These are phyloP conservation scores for Eclectus roratus DNA, from an alignment of 2,113 vertebrate genomes.

Conservation along the genomic window DNA sequence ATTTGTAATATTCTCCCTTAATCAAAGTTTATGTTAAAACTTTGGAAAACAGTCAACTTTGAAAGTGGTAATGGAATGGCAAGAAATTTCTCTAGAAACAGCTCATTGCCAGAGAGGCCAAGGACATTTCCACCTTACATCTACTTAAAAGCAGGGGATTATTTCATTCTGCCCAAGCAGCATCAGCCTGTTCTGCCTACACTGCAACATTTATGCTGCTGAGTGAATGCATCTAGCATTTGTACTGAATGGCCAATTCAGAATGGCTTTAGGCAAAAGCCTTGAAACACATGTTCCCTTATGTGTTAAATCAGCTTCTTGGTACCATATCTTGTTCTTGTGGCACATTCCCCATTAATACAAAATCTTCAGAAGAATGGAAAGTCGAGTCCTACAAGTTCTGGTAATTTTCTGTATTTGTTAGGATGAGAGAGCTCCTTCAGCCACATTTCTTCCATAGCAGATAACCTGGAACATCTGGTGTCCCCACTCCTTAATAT, in stretches of 20 bases:
- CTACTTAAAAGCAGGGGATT: not conserved
- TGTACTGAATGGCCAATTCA: not conserved
- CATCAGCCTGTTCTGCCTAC: not conserved
- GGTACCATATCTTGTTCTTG: not conserved
- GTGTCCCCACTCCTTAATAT: not conserved
- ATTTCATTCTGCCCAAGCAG: not conserved
- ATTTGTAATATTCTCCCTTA: not conserved
- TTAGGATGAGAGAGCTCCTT: not conserved
- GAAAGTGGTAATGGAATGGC: not conserved
- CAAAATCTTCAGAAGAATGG: not conserved
- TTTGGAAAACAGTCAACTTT: not conserved
- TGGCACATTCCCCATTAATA: not conserved
- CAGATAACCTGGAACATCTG: not conserved
- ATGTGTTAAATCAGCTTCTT: not conserved
- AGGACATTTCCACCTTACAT: not conserved
- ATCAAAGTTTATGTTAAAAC: not conserved
- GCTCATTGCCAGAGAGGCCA: not conserved
- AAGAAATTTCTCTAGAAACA: not conserved
- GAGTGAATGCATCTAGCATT: fast-evolving
- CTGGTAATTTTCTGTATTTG: not conserved
- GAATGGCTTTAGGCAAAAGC: not conserved
- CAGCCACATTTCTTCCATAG: not conserved
- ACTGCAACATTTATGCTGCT: not conserved
- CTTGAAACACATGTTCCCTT: not conserved
- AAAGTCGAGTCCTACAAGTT: not conserved